These are phyloP conservation scores for Ennomos quercinarius DNA, from an alignment of 2,888 invertebrate genomes.

Conservation along the genomic window DNA sequence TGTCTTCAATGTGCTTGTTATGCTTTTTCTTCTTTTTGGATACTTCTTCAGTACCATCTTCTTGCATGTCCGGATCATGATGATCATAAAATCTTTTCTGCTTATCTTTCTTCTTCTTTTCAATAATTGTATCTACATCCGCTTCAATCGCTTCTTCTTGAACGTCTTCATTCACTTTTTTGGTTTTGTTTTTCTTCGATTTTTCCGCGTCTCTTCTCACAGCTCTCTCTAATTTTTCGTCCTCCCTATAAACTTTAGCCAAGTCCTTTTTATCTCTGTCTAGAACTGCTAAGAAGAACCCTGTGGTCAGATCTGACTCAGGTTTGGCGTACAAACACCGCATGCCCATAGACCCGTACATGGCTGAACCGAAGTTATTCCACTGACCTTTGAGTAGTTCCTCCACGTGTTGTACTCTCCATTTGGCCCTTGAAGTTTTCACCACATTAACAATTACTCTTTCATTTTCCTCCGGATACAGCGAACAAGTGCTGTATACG, in stretches of 20 bases:
- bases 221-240: slow-evolving; percentile 35
- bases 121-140: slow-evolving; percentile 17
- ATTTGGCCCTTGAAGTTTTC: slow-evolving; percentile 81
- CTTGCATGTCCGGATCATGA: slow-evolving; percentile 6
- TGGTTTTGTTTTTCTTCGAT: slow-evolving; percentile 16
- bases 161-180: neutral
- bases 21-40: slow-evolving; percentile 53
- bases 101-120: slow-evolving; percentile 35
- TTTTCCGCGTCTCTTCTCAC: slow-evolving; percentile 11
- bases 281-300: slow-evolving; percentile 97
- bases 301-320: slow-evolving; percentile 93
- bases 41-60: slow-evolving; percentile 24
- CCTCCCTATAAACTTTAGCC: slow-evolving; percentile 48
- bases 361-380: slow-evolving; percentile 88
- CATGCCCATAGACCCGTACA: slow-evolving; percentile 88
- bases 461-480: slow-evolving; percentile 96
- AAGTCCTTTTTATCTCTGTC: slow-evolving; percentile 85
- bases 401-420: slow-evolving; percentile 87
- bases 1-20: slow-evolving; percentile 37
- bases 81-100: slow-evolving; percentile 18
- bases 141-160: slow-evolving; percentile 6
- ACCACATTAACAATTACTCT: slow-evolving; percentile 92
- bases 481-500: slow-evolving; percentile 98
- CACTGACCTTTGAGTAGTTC: slow-evolving; percentile 87
- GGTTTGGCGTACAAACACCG: slow-evolving; percentile 92